Evolutionary conservation across 1,140 invertebrate genomes (phyloP).

Genomic region (Oppia nitens): DNA sequence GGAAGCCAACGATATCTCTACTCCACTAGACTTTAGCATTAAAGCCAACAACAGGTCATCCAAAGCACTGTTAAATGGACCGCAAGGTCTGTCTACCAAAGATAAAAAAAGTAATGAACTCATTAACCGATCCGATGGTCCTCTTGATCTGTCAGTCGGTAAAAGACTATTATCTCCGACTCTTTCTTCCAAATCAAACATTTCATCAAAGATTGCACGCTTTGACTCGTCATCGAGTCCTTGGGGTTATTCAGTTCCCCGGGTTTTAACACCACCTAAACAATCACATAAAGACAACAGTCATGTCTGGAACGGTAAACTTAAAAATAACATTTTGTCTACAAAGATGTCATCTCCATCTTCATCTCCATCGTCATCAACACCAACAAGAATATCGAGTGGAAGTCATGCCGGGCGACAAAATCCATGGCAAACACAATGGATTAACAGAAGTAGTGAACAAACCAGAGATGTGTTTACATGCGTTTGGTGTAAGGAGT

Average conservation of each 20-base stretch:
- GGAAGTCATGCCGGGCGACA: slow-evolving; percentile 18
- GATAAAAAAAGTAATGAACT: neutral
- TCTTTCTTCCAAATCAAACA: neutral
- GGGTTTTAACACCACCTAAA: neutral
- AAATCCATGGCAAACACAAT: slow-evolving; percentile 73
- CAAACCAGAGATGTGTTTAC: slow-evolving; percentile 83
- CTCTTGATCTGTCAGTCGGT: neutral
- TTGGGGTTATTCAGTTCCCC: neutral
- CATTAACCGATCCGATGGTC: neutral
- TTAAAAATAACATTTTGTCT: neutral
- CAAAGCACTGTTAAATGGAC: neutral
- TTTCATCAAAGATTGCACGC: neutral
- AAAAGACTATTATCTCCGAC: neutral
- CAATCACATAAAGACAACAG: neutral
- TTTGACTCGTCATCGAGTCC: neutral
- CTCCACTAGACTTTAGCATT: neutral
- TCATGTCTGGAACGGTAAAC: neutral
- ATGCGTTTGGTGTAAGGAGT: slow-evolving; percentile 89
- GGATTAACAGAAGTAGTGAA: slow-evolving; percentile 80
- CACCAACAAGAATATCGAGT: neutral
- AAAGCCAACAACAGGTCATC: neutral
- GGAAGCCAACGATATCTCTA: neutral
- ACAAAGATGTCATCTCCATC: neutral
- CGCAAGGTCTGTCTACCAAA: neutral
- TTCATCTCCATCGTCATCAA: neutral